Base-by-base conservation (phyloP, 2,113 vertebrate species). In the Dendrocopos noguchii region DNA sequence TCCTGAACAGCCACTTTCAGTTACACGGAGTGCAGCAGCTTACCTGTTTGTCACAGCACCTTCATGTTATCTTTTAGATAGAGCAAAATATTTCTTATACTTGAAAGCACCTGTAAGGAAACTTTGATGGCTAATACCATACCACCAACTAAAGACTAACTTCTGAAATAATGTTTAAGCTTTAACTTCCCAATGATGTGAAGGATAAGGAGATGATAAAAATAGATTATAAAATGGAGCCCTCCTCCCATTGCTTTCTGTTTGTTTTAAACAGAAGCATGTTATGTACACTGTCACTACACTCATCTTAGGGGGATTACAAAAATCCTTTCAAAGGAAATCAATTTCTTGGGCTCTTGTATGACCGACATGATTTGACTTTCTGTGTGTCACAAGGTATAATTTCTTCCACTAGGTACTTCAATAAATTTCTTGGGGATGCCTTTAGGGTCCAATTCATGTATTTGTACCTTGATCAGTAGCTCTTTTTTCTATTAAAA, bases 291-390 rank as follows among this genome's bases (percentile, higher is more conserved):
- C 7, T 71, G 56, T 34, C 39, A 88, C 75, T 57, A 85, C 4
- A 74, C 9, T 66, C 3, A 46, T 77, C 71, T 85, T 90, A 73
- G 27, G 15, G 24, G 36, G 88, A 84, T 75, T 80, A 91, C 39
- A 87, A 88, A 96, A 82, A 84, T 56, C 33, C 64, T 78, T 76
- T 82, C 47, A 76, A 88, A 92, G 28, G 65, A 94, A 93, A 93
- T 83, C 20, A 67, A 56, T 94, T 91, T 68, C 19, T 68, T 93
- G 31, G 34, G 67, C 16, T 75, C 7, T 44, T 80, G 5, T 39
- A 61, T 1, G 10, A 63, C 72, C 46, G n/a, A 84, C 46, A 27
- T 47, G 13, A 87, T 84, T 50, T 80, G 56, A 77, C 33, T 73
- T 84, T 50, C n/a, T 74, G 8, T 67, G 22, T 59, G n/a, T 63